Conservation (phyloP, 1,140 invertebrate species). For the Leguminivora glycinivorella region DNA sequence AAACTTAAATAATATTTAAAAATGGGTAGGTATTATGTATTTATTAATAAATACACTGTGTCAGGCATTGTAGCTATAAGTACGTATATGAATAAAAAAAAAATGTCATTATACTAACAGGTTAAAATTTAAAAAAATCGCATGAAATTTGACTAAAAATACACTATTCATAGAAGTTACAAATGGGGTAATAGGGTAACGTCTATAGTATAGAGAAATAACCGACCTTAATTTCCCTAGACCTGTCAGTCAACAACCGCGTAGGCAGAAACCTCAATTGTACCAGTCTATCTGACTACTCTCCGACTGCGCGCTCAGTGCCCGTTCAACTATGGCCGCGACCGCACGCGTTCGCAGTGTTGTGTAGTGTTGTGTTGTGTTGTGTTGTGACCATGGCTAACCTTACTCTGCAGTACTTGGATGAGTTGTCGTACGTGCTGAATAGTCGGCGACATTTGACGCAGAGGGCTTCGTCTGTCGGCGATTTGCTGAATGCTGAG, state of each 20-base stretch:
- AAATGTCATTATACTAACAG: too few relatives aligned
- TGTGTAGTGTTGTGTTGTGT: slow-evolving; percentile 47
- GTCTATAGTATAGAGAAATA: too few relatives aligned
- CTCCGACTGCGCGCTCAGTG: slow-evolving; percentile 43
- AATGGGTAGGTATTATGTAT: too few relatives aligned
- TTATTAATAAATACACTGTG: too few relatives aligned
- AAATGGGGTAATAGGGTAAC: too few relatives aligned
- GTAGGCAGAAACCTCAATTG: not conserved
- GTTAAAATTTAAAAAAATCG: too few relatives aligned
- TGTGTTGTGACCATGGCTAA: slow-evolving; percentile 62
- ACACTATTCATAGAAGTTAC: too few relatives aligned
- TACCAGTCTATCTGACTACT: not conserved
- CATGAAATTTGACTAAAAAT: too few relatives aligned
- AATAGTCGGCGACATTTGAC: slow-evolving; percentile 64
- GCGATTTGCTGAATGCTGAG: slow-evolving; percentile 69
- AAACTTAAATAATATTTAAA: too few relatives aligned
- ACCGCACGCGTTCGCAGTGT: slow-evolving; percentile 35
- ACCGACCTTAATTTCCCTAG: too few relatives aligned
- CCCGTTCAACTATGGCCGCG: slow-evolving; percentile 50
- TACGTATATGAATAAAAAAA: too few relatives aligned
- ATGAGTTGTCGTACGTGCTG: slow-evolving; percentile 74
- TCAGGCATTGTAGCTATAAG: too few relatives aligned
- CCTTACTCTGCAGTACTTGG: slow-evolving; percentile 72
- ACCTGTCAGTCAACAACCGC: not conserved
- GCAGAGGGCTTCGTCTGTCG: slow-evolving; percentile 69